These are phyloP conservation scores for Leptinotarsa haldemani DNA, from an alignment of 2,888 invertebrate species.

Conservation along the genomic window DNA sequence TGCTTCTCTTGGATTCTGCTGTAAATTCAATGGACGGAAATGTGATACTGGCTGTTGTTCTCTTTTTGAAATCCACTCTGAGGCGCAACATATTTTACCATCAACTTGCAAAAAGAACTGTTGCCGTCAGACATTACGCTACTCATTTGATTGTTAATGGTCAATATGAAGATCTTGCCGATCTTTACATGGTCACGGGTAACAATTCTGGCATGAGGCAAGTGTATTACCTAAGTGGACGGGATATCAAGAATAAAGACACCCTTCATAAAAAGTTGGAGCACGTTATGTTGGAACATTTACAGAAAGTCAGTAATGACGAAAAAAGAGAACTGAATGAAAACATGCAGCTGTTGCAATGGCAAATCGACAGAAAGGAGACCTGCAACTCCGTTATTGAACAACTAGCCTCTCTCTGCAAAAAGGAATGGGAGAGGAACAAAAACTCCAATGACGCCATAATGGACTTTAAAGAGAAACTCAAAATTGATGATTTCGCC, in stretches of 20 bases:
- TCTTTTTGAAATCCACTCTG: slow-evolving; percentile 81
- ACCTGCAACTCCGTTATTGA: slow-evolving; percentile 54
- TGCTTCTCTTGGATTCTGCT: slow-evolving; percentile 77
- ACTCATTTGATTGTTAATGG: slow-evolving; percentile 78
- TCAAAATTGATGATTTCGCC: slow-evolving; percentile 60
- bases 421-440: slow-evolving; percentile 51
- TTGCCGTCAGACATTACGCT: slow-evolving; percentile 80
- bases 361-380: slow-evolving; percentile 56
- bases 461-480: slow-evolving; percentile 55
- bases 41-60: slow-evolving; percentile 77
- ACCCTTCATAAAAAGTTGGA: slow-evolving; percentile 51
- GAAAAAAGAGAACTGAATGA: slow-evolving; percentile 53
- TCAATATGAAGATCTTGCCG: slow-evolving; percentile 76
- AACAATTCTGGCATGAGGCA: slow-evolving; percentile 53
- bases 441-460: slow-evolving; percentile 51
- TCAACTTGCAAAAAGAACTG: slow-evolving; percentile 75
- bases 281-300: slow-evolving; percentile 54
- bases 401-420: slow-evolving; percentile 57
- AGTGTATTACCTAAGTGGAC: slow-evolving; percentile 56
- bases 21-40: slow-evolving; percentile 81
- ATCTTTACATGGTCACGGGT: slow-evolving; percentile 72
- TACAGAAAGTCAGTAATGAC: slow-evolving; percentile 53
- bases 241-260: slow-evolving; percentile 51
- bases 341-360: slow-evolving; percentile 57
- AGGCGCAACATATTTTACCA: slow-evolving; percentile 78